Conservation (phyloP, 2,113 vertebrate species). For the Uria aalge region DNA sequence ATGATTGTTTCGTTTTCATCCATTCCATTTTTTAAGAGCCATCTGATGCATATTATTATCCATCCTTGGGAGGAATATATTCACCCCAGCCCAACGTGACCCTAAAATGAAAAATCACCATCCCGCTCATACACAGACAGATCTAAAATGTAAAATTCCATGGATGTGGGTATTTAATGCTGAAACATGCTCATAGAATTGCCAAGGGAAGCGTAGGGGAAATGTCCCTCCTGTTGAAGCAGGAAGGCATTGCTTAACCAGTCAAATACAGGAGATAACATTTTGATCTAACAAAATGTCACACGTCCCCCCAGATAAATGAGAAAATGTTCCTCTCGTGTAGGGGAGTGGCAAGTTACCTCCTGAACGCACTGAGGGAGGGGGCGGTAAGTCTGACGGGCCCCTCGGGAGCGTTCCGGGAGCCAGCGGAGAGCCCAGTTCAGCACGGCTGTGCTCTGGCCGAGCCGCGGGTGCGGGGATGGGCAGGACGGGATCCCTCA, state of each 20-base stretch:
- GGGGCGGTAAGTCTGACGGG: neutral
- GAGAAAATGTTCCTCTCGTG: neutral
- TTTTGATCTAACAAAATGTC: neutral
- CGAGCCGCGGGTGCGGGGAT: too few relatives aligned
- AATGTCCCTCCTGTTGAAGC: neutral
- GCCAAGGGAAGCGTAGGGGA: neutral
- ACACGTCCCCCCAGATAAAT: neutral
- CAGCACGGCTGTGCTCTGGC: neutral
- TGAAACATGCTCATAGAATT: neutral
- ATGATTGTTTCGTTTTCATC: neutral
- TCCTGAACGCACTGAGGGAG: neutral
- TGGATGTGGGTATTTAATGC: neutral
- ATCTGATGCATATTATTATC: neutral
- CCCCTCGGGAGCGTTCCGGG: fast-evolving
- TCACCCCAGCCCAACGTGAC: neutral
- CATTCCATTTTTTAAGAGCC: neutral
- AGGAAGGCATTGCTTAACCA: neutral
- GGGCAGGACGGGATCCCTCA: neutral
- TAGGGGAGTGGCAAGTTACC: neutral
- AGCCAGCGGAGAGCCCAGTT: neutral
- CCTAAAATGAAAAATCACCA: neutral
- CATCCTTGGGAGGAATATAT: neutral
- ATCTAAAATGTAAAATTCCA: neutral
- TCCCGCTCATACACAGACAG: neutral
- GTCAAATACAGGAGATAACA: fast-evolving